Percentiles rank a stretch among this genome's conserved stretches.
Conservation (phyloP, 2,888 invertebrate species). For the Danaus chrysippus region DNA sequence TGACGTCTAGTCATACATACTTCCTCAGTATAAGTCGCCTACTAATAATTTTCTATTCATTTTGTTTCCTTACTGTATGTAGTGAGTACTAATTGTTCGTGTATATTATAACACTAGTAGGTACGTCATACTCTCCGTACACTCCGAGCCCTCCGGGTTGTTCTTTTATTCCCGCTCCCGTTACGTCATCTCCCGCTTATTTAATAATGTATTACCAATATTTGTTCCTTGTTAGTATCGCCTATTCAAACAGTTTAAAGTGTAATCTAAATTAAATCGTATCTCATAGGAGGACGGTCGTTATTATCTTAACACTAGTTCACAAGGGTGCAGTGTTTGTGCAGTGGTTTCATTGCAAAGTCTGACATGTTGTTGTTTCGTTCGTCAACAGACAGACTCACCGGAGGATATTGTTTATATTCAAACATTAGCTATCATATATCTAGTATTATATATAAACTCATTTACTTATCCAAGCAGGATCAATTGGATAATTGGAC, state of each 20-base stretch:
- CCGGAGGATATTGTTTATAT: no score
- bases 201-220: conserved; percentile 54
- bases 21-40: no score
- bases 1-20: no score
- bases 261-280: neutral
- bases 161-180: conserved; percentile 27
- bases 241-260: neutral
- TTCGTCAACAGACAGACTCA: no score
- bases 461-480: no score
- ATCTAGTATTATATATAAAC: no score
- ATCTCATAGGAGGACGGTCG: neutral
- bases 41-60: no score
- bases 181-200: conserved; percentile 40
- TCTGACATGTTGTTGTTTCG: neutral
- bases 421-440: no score
- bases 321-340: neutral
- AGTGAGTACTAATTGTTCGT: no score
- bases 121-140: neutral
- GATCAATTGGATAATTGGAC: no score
- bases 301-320: neutral
- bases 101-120: no score
- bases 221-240: conserved; percentile 59
- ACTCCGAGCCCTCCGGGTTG: neutral
- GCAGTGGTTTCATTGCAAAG: neutral
- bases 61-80: no score